Conservation (phyloP, 2,888 invertebrate species). For the Andrena bicolor region DNA sequence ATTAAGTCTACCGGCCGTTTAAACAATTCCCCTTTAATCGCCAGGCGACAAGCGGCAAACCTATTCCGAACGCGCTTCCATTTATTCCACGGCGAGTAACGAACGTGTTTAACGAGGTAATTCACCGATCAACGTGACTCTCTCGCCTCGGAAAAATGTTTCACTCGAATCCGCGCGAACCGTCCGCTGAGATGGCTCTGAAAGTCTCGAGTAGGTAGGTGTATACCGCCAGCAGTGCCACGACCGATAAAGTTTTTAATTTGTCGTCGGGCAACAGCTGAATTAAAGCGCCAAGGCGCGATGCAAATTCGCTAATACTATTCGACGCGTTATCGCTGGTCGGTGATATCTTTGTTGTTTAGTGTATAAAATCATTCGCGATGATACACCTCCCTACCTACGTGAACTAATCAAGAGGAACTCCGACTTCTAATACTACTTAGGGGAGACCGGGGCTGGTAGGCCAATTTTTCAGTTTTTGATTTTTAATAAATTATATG, state of each 20-base stretch:
- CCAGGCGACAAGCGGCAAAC: neutral
- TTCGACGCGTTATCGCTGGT: neutral
- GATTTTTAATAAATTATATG: too few species aligned
- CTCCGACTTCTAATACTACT: too few species aligned
- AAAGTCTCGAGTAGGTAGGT: too few species aligned
- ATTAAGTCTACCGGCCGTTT: conserved; percentile 38
- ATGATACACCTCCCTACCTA: too few species aligned
- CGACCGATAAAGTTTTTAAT: neutral
- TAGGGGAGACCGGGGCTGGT: too few species aligned
- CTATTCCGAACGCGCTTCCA: conserved; percentile 37
- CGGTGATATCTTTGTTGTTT: neutral
- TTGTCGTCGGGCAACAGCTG: neutral
- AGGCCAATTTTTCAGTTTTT: too few species aligned
- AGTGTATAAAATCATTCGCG: too few species aligned
- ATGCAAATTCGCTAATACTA: neutral
- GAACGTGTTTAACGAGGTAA: conserved; percentile 26
- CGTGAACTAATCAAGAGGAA: too few species aligned
- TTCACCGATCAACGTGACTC: neutral
- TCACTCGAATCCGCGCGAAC: neutral
- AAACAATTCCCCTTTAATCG: conserved; percentile 55
- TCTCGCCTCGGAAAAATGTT: neutral
- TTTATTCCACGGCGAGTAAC: conserved; percentile 20
- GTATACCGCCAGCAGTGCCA: neutral
- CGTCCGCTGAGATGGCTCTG: too few species aligned
- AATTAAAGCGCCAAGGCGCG: neutral